A percentile compares a stretch with the other conserved stretches of the same genome.
Evolutionary conservation across 2,888 invertebrate species (phyloP).

Genomic region (Clusia tigrina): DNA sequence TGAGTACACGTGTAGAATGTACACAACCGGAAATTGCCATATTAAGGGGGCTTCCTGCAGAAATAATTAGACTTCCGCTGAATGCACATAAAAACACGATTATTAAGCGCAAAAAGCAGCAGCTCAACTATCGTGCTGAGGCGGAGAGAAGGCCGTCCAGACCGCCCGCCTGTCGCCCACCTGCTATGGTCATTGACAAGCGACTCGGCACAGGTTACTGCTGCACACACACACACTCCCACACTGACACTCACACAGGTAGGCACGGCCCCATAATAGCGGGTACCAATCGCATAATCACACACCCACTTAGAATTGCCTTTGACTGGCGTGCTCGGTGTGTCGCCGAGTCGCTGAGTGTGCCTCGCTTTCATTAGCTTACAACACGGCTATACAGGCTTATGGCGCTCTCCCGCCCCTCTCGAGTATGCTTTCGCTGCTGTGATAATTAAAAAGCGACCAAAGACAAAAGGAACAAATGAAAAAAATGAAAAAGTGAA

Average conservation of each 20-base stretch:
- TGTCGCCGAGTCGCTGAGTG: too few relatives aligned
- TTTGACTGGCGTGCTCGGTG: too few relatives aligned
- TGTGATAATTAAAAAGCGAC: background rate
- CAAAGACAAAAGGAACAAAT: background rate
- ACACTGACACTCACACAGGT: too few relatives aligned
- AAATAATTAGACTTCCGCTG: constrained; percentile 42
- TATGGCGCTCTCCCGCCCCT: background rate
- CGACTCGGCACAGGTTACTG: constrained; percentile 13
- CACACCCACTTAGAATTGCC: too few relatives aligned
- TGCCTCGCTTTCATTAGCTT: background rate
- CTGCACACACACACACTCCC: background rate
- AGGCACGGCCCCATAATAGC: too few relatives aligned
- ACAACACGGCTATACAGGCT: background rate
- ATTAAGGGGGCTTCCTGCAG: constrained; percentile 40
- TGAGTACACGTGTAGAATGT: constrained; percentile 3
- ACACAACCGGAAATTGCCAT: constrained; percentile 37
- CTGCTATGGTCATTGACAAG: background rate
- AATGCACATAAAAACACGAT: constrained; percentile 1
- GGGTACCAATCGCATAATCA: too few relatives aligned
- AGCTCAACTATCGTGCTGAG: background rate
- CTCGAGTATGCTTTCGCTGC: too few relatives aligned
- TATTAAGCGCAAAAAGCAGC: background rate
- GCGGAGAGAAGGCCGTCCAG: background rate
- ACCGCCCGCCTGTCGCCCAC: constrained; percentile 13
- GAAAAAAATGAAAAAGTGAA: background rate